Evolutionary conservation across 2,113 vertebrate species (phyloP), one percentile per base, ranked within the genome.

Genomic region (Tetrao urogallus): DNA sequence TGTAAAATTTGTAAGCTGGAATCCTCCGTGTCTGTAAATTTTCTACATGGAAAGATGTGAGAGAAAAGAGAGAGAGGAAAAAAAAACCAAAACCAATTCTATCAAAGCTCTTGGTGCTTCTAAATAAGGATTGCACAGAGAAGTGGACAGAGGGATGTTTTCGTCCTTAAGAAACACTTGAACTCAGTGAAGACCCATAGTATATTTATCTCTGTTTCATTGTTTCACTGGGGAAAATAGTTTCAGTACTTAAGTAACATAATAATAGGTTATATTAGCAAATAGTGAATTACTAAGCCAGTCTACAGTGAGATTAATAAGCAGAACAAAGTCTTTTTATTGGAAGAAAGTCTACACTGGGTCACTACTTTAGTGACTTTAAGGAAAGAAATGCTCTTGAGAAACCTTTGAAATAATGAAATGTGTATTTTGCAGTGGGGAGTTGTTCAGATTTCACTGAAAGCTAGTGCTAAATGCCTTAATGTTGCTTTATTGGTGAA

Each of bases 141-240:
- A 92, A 58, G 27, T 70, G 24, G 13, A 4, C n/a, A 76, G 74
- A 76, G 17, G 28, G 30, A 40, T 63, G 4, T 13, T 58, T 25
- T 65, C 40, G 72, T 13, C 45, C 48, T 6, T 56, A 54, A 56
- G 42, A 92, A 89, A 82, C 8, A 73, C 8, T 30, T 21, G 34
- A 50, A 65, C 85, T 5, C 36, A 45, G 5, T 50, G n/a, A 85
- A 82, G 54, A 89, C 28, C 21, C 77, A 43, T 58, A 77, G n/a
- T 27, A 86, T 21, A 79, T 88, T 86, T 61, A 72, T 69, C 22
- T 94, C 52, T 6, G 22, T 82, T 89, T 94, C 92, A 24, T 80
- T 91, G 6, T 28, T 82, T 18, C 64, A 83, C 22, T 12, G 66
- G 56, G 24, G 32, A 92, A 94, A 93, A 79, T 69, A 75, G 61